These are phyloP conservation scores for Plagodis dolabraria DNA, from an alignment of 2,888 invertebrate species.

Conservation along the genomic window DNA sequence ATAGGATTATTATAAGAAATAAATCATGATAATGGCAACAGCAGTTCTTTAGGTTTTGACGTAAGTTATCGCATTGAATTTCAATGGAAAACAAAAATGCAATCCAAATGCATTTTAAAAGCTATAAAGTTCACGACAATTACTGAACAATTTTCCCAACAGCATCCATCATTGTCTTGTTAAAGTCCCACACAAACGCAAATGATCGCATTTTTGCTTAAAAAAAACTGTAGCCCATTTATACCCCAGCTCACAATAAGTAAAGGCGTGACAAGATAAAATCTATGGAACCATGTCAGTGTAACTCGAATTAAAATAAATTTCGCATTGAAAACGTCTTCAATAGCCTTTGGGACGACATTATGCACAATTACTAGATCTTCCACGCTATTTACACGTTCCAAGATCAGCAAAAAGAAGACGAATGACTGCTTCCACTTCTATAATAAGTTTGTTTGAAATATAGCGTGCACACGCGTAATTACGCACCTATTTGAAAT, in stretches of 20 bases:
- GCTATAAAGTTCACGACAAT: constrained; percentile 22
- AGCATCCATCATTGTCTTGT: constrained; percentile 58
- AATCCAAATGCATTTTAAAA: constrained; percentile 4
- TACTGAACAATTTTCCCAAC: constrained; percentile 25
- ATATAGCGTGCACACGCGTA: constrained; percentile 60
- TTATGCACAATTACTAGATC: constrained; percentile 75
- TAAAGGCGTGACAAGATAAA: constrained; percentile 80
- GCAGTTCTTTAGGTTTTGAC: neutral
- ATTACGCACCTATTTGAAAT: constrained; percentile 71
- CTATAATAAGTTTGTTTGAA: constrained; percentile 65
- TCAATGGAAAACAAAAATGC: neutral
- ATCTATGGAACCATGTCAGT: constrained; percentile 70
- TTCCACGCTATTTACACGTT: constrained; percentile 62
- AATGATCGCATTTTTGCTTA: constrained; percentile 61
- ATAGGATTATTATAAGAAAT: too few species aligned
- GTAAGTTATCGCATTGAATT: neutral
- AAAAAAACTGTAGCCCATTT: constrained; percentile 58
- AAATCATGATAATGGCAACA: too few species aligned
- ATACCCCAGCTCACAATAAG: constrained; percentile 68
- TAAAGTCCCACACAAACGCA: constrained; percentile 64
- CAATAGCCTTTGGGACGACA: constrained; percentile 76
- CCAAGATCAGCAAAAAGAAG: constrained; percentile 43
- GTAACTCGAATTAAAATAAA: constrained; percentile 75
- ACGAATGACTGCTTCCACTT: constrained; percentile 52
- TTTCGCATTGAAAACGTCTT: constrained; percentile 73